Conservation (phyloP, 92 coral and sea anemone species). For the Umimayanthus chanpuru region DNA sequence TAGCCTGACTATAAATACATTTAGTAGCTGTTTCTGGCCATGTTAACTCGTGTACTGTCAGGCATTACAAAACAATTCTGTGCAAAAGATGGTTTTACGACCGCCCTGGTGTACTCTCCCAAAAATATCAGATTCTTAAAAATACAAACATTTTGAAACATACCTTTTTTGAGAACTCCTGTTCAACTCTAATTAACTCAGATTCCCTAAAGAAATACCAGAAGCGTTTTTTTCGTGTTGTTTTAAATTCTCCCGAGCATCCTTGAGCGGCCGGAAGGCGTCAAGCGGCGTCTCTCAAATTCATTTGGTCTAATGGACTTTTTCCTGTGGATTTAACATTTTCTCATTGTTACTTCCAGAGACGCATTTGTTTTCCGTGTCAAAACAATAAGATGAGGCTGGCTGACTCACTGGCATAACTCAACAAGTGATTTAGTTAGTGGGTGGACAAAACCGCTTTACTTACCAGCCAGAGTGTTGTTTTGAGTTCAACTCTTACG, state of each 20-base stretch:
- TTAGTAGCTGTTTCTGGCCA: too few species aligned
- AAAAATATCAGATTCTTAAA: neutral
- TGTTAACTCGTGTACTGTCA: too few species aligned
- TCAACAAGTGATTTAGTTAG: constrained; percentile 1
- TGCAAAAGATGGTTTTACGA: too few species aligned
- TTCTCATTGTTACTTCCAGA: neutral
- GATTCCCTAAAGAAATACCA: neutral
- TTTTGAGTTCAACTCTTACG: neutral
- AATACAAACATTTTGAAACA: neutral
- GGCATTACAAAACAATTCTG: neutral
- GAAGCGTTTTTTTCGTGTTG: neutral
- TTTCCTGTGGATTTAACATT: constrained; percentile 6
- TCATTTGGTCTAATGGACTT: neutral
- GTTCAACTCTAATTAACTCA: neutral
- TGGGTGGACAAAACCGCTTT: constrained; percentile 7
- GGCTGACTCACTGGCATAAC: neutral
- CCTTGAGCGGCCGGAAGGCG: neutral
- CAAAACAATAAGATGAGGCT: neutral
- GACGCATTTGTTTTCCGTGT: neutral
- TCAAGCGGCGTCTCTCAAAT: neutral
- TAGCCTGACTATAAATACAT: too few species aligned
- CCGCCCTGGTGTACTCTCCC: neutral
- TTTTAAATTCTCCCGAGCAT: neutral
- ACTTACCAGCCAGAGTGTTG: neutral
- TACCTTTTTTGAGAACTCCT: neutral